These are phyloP conservation scores for Anableps anableps DNA, from an alignment of 2,797 vertebrate genomes.

Conservation along the genomic window DNA sequence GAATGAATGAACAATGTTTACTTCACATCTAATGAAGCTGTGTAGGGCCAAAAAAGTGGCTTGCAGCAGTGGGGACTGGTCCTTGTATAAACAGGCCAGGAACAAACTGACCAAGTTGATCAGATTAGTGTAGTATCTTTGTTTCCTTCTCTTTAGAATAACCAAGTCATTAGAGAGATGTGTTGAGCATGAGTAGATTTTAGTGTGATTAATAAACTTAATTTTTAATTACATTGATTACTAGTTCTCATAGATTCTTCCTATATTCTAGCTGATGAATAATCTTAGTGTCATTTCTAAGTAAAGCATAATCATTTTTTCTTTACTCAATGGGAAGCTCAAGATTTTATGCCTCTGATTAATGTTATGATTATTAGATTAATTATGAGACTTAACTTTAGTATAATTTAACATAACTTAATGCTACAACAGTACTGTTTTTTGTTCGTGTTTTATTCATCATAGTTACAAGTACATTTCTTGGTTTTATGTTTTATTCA, in stretches of 20 bases:
- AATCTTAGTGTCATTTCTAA: neutral
- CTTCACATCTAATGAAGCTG: neutral
- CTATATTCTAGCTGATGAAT: neutral
- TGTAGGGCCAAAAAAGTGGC: neutral
- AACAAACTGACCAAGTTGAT: neutral
- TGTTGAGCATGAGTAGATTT: neutral
- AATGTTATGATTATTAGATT: neutral
- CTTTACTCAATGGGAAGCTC: neutral
- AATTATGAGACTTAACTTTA: neutral
- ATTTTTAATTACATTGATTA: neutral
- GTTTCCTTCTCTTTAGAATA: neutral
- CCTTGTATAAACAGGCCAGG: neutral
- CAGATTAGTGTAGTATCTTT: neutral
- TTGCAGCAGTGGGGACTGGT: too few relatives aligned
- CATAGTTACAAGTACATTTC: neutral
- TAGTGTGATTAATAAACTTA: neutral
- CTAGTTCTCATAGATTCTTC: neutral
- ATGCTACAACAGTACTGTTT: neutral
- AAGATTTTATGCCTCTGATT: neutral
- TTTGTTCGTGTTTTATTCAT: neutral
- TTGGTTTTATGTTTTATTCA: neutral
- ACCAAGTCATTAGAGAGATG: neutral
- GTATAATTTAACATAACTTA: neutral
- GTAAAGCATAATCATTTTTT: neutral
- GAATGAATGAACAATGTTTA: neutral